Evolutionary conservation across 2,113 vertebrate genomes (phyloP).

Genomic region (Archilochus colubris): DNA sequence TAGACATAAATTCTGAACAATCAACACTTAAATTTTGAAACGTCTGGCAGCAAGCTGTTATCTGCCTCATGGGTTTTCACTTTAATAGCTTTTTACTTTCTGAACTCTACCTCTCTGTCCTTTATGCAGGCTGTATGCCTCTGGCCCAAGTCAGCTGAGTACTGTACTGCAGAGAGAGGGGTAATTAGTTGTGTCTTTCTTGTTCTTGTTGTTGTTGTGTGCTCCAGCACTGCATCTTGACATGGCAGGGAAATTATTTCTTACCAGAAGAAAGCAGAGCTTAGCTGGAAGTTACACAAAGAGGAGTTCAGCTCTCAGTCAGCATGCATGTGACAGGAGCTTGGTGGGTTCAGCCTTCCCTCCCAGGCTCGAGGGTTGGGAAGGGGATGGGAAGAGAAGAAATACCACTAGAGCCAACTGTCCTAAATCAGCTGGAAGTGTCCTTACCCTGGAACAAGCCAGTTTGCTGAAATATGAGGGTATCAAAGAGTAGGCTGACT

Average conservation of each 20-base stretch:
- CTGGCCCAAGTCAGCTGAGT: neutral
- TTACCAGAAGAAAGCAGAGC: neutral
- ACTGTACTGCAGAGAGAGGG: neutral
- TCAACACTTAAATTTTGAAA: conserved; percentile 65
- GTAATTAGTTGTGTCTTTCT: neutral
- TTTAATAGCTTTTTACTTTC: conserved; percentile 43
- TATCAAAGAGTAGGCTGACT: neutral
- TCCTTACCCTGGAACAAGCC: neutral
- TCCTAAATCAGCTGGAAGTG: neutral
- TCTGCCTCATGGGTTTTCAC: conserved; percentile 43
- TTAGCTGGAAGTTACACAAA: neutral
- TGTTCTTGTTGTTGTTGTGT: neutral
- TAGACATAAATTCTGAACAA: conserved; percentile 71
- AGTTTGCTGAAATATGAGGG: neutral
- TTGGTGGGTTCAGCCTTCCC: neutral
- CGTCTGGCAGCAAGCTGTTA: conserved; percentile 70
- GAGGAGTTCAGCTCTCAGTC: neutral
- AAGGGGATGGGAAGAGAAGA: neutral
- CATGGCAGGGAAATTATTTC: neutral
- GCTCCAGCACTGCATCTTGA: neutral
- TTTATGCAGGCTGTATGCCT: neutral
- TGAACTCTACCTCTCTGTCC: conserved; percentile 2
- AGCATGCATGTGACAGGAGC: neutral
- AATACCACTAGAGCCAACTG: neutral
- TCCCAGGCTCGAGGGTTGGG: neutral